Evolutionary conservation across 1,140 invertebrate species (phyloP).

Genomic region (Apis mellifera): Amel_HAv3.1 CM009932.2:15561501-15562000

Average conservation of each 20-base stretch:
- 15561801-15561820: slow-evolving; percentile 79
- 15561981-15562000: slow-evolving; percentile 98
- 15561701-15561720: slow-evolving; percentile 27
- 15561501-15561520: slow-evolving; percentile 24
- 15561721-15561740: background rate
- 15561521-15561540: background rate
- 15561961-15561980: slow-evolving; percentile 90
- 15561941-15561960: slow-evolving; percentile 59
- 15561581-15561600: background rate
- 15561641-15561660: background rate
- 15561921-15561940: slow-evolving; percentile 41
- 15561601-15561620: background rate
- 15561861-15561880: slow-evolving; percentile 28
- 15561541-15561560: background rate
- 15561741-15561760: background rate
- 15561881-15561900: slow-evolving; percentile 12
- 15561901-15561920: slow-evolving; percentile 25
- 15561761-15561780: slow-evolving; percentile 61
- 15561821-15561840: slow-evolving; percentile 78
- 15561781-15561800: slow-evolving; percentile 79
- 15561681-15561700: slow-evolving; percentile 43
- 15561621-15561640: background rate
- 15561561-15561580: background rate
- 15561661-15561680: background rate
- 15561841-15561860: slow-evolving; percentile 38